Evolutionary conservation across 2,113 vertebrate species (phyloP).

Genomic region (Xerus inauris): DNA sequence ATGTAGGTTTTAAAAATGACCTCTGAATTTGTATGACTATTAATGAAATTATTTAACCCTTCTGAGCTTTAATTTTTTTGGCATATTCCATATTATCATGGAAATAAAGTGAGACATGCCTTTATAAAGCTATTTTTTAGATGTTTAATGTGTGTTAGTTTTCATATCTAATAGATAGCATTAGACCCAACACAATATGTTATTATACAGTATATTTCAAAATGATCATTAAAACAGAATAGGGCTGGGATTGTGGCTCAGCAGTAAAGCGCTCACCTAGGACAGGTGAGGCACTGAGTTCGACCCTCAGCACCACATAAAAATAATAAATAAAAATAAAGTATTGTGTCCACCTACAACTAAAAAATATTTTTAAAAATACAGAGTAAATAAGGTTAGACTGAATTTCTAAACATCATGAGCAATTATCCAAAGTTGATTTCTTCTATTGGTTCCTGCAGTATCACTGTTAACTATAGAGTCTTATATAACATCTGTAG

Average conservation of each 20-base stretch:
- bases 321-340: too few species aligned
- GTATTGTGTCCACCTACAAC: too few species aligned
- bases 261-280: too few species aligned
- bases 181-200: not conserved
- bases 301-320: too few species aligned
- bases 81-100: not conserved
- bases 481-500: slow-evolving; percentile 3
- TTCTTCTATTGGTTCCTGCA: not conserved
- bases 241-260: too few species aligned
- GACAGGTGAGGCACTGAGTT: too few species aligned
- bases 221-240: not conserved
- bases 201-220: not conserved
- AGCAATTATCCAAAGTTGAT: not conserved
- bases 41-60: not conserved
- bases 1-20: not conserved
- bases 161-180: not conserved
- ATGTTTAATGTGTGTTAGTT: not conserved
- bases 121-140: slow-evolving; percentile 13
- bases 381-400: not conserved
- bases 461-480: not conserved
- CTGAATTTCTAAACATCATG: slow-evolving; percentile 31
- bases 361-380: too few species aligned
- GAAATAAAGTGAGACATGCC: not conserved
- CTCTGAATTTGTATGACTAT: not conserved
- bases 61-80: not conserved